These are phyloP conservation scores for Papilio elwesi DNA, from an alignment of 2,888 invertebrate species.

Conservation along the genomic window DNA sequence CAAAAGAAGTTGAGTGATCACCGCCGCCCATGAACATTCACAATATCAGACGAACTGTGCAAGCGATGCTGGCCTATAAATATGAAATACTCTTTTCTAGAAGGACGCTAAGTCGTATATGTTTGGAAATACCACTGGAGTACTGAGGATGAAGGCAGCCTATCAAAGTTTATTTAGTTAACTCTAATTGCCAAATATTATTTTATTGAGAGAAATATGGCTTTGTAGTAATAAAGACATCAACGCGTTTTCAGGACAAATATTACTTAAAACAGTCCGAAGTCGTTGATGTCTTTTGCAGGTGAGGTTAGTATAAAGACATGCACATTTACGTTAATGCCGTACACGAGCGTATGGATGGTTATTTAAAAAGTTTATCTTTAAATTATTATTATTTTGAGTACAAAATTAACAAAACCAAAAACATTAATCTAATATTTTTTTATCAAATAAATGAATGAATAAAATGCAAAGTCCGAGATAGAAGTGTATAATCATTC, in stretches of 20 bases:
- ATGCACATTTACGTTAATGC: background rate
- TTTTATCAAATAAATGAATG: too few relatives aligned
- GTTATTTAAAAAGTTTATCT: background rate
- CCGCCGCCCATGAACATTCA: too few relatives aligned
- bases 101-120: too few relatives aligned
- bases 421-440: background rate
- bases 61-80: too few relatives aligned
- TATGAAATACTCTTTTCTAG: too few relatives aligned
- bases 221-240: background rate
- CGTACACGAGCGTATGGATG: background rate
- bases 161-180: background rate
- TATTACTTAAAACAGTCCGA: background rate
- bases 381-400: too few relatives aligned
- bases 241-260: constrained; percentile 4
- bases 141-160: background rate
- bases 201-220: background rate
- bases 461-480: background rate
- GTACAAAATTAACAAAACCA: background rate
- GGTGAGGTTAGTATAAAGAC: background rate
- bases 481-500: background rate
- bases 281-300: constrained; percentile 24
- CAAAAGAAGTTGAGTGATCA: too few relatives aligned
- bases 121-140: too few relatives aligned
- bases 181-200: too few relatives aligned
- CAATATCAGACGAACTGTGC: too few relatives aligned